Evolutionary conservation across 2,888 invertebrate species (phyloP).

Genomic region (Sphecodes monilicornis): DNA sequence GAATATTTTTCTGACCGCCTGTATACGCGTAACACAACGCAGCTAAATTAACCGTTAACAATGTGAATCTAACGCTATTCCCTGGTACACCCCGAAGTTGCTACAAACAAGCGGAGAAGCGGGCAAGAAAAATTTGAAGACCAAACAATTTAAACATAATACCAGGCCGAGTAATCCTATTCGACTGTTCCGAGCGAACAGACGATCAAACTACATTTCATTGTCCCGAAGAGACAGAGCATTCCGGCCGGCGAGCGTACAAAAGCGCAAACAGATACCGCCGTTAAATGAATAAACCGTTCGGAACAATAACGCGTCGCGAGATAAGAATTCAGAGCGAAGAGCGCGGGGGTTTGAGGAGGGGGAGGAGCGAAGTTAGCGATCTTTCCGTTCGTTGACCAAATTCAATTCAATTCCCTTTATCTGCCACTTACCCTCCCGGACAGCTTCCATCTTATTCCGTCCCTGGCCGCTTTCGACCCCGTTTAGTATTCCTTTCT

Average conservation of each 20-base stretch:
- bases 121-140: background rate
- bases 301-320: slow-evolving; percentile 30
- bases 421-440: slow-evolving; percentile 51
- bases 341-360: background rate
- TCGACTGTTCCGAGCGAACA: background rate
- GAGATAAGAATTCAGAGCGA: slow-evolving; percentile 28
- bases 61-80: background rate
- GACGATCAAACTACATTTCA: background rate
- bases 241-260: background rate
- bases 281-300: slow-evolving; percentile 19
- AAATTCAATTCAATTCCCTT: slow-evolving; percentile 53
- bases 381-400: slow-evolving; percentile 59
- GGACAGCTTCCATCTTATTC: slow-evolving; percentile 47
- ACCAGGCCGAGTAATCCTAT: background rate
- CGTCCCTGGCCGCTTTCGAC: slow-evolving; percentile 7
- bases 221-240: background rate
- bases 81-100: background rate
- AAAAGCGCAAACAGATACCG: background rate
- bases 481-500: slow-evolving; percentile 66
- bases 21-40: too few species aligned
- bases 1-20: too few species aligned
- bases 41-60: background rate
- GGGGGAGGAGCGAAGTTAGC: slow-evolving; percentile 18
- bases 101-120: background rate
- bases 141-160: background rate